Base-by-base conservation (phyloP, 2,888 invertebrate species). In the Mythimna vitellina region DNA sequence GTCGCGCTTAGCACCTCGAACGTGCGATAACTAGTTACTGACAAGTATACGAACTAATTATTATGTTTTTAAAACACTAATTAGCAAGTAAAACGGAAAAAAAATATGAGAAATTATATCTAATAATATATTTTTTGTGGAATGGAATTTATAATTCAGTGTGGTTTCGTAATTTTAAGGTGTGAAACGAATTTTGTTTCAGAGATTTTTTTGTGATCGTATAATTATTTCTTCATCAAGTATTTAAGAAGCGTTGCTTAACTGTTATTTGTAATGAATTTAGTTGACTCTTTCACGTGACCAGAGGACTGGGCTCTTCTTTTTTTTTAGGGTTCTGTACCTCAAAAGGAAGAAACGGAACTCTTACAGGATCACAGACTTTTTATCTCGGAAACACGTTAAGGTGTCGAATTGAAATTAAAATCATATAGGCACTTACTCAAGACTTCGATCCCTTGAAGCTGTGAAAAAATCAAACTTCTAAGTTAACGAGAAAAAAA, bases 1-100 rank as follows among this genome's bases (percentile, higher is more conserved):
- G 10, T 22, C 32, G 0, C n/a, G 35, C n/a, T 80, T 73, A 61
- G 49, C 81, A 73, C 72, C 63, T 69, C 29, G 14, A 17, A 38
- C 22, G 60, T 58, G 69, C 72, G 5, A 35, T 66, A 71, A 76
- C 53, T 20, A 29, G 22, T 0, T 12, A 46, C 70, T 63, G 67
- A 74, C 65, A 71, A 53, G 32, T 53, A 10, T 10, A 66, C n/a
- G 6, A 20, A 29, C 56, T 60, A 42, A 80, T 80, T 80, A 80
- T 67, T 9, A 17, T 20, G 32, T 54, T 32, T 69, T 69, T 54
- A n/a, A 54, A 22, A 61, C 25, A 38, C 64, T 80, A 80, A 80
- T 80, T 80, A 80, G 42, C 3, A 1, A 57, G 22, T 42, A 62
- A 32, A 78, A 46, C 38, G 4, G 20, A 46, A 61, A 49, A 42